Evolutionary conservation across 2,888 invertebrate genomes (phyloP), one percentile per base, ranked within the genome.

Genomic region (Rhopalosiphum nymphaeae): DNA sequence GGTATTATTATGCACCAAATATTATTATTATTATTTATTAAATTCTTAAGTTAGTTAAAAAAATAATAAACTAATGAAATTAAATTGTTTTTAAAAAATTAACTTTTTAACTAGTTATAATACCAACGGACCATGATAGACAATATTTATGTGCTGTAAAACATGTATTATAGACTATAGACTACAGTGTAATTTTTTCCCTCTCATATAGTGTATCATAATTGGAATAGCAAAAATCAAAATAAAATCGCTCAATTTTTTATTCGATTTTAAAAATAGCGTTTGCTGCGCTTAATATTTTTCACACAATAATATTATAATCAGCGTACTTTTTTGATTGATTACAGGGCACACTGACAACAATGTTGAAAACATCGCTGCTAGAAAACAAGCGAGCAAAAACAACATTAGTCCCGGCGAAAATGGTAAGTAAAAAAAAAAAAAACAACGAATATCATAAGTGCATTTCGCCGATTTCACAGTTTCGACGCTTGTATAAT

Each of bases 361-460:
- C 29, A 89, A 90, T 36, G 89, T 42, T 4, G 16, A 57, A 44
- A 11, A 29, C 42, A 85, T 93, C 42, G 56, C 4, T 5, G 84
- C 57, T 29, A 90, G 93, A 90, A 36, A 21, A 44, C 21, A 46
- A 3, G 36, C 42, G 49, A 61, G 42, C 13, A 44, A 84, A 21
- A 36, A 29, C 1, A 57, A 89, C 46, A 49, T 85, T 10, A 25
- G 4, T 10, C 2, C 57, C 1, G 42, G 0, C 0, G 93, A 93
- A 89, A 89, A 93, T 21, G 89, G 93, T 93, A 93, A 29, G 88
- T 49, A 7, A 46, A 44, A 5, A n/a, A 57, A 61, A 26, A 61
- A 21, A 61, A n/a, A 2, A 29, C 56, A 53, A n/a, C 16, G 7
- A 0, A 7, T 78, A 78, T 78, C 36, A 16, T 21, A 78, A 36